A percentile compares a stretch with the other conserved stretches of the same genome.
phyloP scores from a whole-genome alignment of 2,113 vertebrate species.

The Trochalopteron elliotii region DNA sequence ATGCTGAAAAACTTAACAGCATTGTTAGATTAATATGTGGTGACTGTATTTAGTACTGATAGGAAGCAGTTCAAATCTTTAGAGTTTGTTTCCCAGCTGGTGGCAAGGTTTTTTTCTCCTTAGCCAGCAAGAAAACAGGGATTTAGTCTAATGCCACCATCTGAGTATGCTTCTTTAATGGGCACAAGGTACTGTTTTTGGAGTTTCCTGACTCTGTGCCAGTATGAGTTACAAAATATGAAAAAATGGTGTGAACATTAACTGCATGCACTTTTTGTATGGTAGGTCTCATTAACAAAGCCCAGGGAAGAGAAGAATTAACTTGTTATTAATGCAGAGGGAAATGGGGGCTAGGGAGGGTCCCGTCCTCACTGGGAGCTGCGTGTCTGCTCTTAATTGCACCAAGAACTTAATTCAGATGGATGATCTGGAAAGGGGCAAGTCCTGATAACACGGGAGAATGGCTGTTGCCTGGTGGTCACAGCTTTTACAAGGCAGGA shows the following conservation, averaged over 20 bases:
- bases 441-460: not conserved
- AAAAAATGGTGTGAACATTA: accelerated
- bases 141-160: not conserved
- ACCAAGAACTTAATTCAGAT: not conserved
- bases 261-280: not conserved
- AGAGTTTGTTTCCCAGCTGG: not conserved
- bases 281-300: not conserved
- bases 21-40: not conserved
- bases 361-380: not conserved
- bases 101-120: not conserved
- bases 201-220: not conserved
- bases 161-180: not conserved
- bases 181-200: accelerated
- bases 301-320: not conserved
- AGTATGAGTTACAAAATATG: not conserved
- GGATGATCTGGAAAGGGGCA: accelerated
- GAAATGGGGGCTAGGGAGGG: not conserved
- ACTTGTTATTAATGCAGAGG: not conserved
- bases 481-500: accelerated
- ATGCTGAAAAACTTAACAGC: not conserved
- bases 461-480: accelerated
- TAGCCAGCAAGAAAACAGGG: not conserved
- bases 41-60: not conserved
- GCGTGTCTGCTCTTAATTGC: accelerated
- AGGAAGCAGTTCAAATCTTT: not conserved